Base-by-base conservation (phyloP, 2,888 invertebrate genomes). In the Macrosoma leucophasiata region DNA sequence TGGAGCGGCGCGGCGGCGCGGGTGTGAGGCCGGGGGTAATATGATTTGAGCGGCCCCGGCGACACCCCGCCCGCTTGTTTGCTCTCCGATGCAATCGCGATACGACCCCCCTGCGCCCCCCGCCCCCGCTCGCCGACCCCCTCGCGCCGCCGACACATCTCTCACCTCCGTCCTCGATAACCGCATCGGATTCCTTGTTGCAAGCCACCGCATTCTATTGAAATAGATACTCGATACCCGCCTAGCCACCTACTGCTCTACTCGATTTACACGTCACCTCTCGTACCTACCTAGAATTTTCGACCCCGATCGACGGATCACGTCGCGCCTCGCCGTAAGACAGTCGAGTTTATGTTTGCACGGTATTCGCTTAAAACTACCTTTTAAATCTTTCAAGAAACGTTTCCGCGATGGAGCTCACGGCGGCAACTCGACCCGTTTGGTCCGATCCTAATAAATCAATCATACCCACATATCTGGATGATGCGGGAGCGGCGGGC, bases 71-170 rank as follows among this genome's bases (percentile, higher is more conserved):
- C 74, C 77, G 77, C 79, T 77, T 82, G 82, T 84, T 82, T 84
- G 82, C 81, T 82, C 82, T 81, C 75, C 79, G 82, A 79, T 84
- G 82, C 82, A 84, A 84, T 81, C 82, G 82, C 78, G 82, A 84
- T 77, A 79, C 81, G 69, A 64, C 57, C 59, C 55, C 55, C 50
- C 41, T 52, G 48, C 57, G 51, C 53, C 49, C 56, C 50, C 40
- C 60, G 49, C 52, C 58, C 52, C 56, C 59, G 62, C n/a, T n/a
- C n/a, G n/a, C 55, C 50, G 42, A 52, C 49, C 57, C 52, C 53
- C 49, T 55, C 50, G 39, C 60, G 49, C 52, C 58, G 52, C 56
- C 59, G 62, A 65, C 69, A 69, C 74, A 75, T 72, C 72, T 75
- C 76, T 76, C 74, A 78, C 78, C 78, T 79, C 75, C 70, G 71